Evolutionary conservation across 2,797 vertebrate species (phyloP).

Genomic region (Takifugu rubripes): DNA sequence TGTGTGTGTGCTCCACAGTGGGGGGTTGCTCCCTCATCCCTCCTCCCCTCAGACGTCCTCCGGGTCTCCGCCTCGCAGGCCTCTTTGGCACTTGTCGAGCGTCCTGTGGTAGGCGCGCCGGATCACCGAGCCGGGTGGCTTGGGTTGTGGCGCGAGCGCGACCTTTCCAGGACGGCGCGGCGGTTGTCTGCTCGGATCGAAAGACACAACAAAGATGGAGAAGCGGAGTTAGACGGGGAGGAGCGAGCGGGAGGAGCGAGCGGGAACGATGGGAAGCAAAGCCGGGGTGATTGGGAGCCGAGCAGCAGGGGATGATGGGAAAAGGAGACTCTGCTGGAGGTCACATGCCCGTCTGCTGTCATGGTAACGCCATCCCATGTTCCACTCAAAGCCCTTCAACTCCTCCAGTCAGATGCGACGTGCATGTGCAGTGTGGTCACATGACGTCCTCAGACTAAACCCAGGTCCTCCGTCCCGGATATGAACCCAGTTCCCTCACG

Average conservation of each 20-base stretch:
- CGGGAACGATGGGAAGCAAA: constrained; percentile 37
- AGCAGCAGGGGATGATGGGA: constrained; percentile 61
- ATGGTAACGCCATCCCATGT: constrained; percentile 74
- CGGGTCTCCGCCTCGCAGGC: constrained; percentile 49
- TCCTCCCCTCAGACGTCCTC: constrained; percentile 53
- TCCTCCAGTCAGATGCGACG: constrained; percentile 74
- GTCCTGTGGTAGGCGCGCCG: constrained; percentile 60
- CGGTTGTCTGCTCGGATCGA: constrained; percentile 83
- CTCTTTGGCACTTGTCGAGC: constrained; percentile 84
- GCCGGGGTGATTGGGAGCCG: constrained; percentile 42
- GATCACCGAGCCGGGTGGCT: constrained; percentile 85
- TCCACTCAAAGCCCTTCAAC: constrained; percentile 78
- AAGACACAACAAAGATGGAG: constrained; percentile 16
- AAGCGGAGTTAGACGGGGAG: constrained; percentile 39
- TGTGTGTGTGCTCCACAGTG: constrained; percentile 26
- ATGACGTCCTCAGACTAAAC: no score
- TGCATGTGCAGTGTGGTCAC: constrained; percentile 1
- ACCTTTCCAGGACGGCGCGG: constrained; percentile 89
- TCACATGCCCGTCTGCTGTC: constrained; percentile 74
- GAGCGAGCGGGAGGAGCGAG: constrained; percentile 8
- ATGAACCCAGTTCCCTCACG: no score
- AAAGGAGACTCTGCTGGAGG: constrained; percentile 77
- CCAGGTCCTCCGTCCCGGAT: neutral
- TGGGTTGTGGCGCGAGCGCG: constrained; percentile 92
- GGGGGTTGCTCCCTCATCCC: constrained; percentile 28